phyloP scores from a whole-genome alignment of 2,113 vertebrate species.

The Cygnus buccinator region DNA sequence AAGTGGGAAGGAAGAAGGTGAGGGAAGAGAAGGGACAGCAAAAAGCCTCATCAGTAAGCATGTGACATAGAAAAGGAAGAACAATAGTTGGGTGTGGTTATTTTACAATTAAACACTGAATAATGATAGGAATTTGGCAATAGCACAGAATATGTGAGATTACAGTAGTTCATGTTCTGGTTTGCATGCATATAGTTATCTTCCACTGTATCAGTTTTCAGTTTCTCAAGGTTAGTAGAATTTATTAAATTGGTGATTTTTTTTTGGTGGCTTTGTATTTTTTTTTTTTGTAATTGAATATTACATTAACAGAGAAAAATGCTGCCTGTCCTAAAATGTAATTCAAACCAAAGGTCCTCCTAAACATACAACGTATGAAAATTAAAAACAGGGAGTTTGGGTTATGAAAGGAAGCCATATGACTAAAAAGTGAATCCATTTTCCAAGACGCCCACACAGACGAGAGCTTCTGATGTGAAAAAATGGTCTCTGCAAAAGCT shows the following conservation, averaged over 20 bases:
- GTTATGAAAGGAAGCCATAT: conserved; percentile 64
- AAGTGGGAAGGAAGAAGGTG: not conserved
- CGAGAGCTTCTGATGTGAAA: conserved; percentile 73
- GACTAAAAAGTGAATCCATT: conserved; percentile 73
- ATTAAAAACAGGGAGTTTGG: conserved; percentile 51
- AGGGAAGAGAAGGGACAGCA: not conserved
- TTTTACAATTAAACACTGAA: not conserved
- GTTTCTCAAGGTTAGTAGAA: not conserved
- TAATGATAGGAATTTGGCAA: not conserved
- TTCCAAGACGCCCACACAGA: conserved; percentile 79
- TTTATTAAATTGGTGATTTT: not conserved
- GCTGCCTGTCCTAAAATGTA: not conserved
- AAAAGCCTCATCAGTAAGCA: not conserved
- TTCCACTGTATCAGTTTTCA: not conserved
- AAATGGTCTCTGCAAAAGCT: conserved; percentile 74
- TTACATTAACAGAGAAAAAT: not conserved
- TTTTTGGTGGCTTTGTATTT: not conserved
- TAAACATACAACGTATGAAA: conserved; percentile 3
- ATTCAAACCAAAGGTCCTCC: conserved; percentile 44
- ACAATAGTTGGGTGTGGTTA: not conserved
- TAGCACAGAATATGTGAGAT: not conserved
- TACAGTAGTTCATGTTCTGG: not conserved
- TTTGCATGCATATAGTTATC: not conserved
- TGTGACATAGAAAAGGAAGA: not conserved
- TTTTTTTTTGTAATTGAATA: not conserved